Evolutionary conservation across 2,113 vertebrate genomes (phyloP), one percentile per base, ranked within the genome.

Genomic region (Neogale vison): DNA sequence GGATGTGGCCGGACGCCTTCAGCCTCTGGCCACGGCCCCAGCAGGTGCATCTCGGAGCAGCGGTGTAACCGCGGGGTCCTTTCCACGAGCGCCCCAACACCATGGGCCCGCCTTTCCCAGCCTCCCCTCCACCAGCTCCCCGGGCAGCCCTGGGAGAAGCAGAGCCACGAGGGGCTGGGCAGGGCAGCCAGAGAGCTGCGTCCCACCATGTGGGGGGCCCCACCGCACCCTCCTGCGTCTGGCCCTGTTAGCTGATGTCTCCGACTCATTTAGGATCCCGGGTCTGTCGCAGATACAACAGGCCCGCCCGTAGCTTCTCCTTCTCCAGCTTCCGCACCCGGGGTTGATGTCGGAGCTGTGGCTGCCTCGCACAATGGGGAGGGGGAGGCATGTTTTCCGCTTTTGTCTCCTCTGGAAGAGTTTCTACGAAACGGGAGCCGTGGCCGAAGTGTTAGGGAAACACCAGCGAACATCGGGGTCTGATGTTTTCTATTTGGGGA

Each of bases 231-330:
- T 1, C 77, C 59, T 12, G 63, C 31, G 36, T 59, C 63, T 12
- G 2, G 21, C 24, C 39, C 20, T 24, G 6, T 21, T 6, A 7
- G 42, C 15, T 0, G 20, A 8, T 4, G 45, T 65, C 77, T 42
- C 50, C 0, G 4, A 21, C 31, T 11, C 0, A 3, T 14, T 57
- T 2, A 1, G n/a, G 47, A 45, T 12, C 36, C n/a, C 31, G 34
- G 2, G 0, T 21, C 13, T 6, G 55, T 26, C 80, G 42, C 8
- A 36, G 18, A 52, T 20, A 9, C 26, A 23, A 0, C 5, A 17
- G 36, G 21, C 45, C 36, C 23, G 0, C 67, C 67, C 10, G 1
- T 17, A 6, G 9, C 26, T 10, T 17, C 36, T 59, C 26, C 23
- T 4, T 20, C 74, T 63, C 31, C 1, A 31, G 3, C 7, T 42